phyloP scores from a whole-genome alignment of 1,140 invertebrate species.

The Euwallacea similis region DNA sequence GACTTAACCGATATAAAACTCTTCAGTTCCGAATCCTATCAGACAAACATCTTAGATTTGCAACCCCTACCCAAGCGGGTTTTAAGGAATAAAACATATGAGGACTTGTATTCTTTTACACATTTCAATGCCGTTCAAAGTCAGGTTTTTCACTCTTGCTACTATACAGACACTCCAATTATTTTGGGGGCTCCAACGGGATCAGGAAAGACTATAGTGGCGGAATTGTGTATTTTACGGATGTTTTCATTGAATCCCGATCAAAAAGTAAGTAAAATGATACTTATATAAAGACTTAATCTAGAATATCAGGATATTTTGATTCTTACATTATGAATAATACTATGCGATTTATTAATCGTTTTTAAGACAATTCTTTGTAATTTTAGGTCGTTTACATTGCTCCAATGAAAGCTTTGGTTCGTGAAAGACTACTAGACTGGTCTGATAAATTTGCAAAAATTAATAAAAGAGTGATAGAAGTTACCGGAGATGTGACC shows the following conservation, averaged over 20 bases:
- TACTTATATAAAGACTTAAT: too few species aligned
- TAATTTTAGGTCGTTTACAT: constrained; percentile 87
- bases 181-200: constrained; percentile 97
- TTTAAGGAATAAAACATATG: constrained; percentile 74
- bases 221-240: constrained; percentile 96
- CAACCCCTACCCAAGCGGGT: constrained; percentile 82
- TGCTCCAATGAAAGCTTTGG: constrained; percentile 96
- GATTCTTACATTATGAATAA: background rate
- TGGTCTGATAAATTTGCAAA: constrained; percentile 86
- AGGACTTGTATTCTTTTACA: constrained; percentile 86
- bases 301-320: too few species aligned
- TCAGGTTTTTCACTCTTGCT: constrained; percentile 96
- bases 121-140: constrained; percentile 99
- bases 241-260: constrained; percentile 84
- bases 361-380: too few species aligned
- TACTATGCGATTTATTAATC: too few species aligned
- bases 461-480: constrained; percentile 86
- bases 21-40: constrained; percentile 89
- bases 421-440: constrained; percentile 93
- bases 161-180: constrained; percentile 93
- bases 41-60: constrained; percentile 91
- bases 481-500: constrained; percentile 95
- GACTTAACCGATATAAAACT: constrained; percentile 89
- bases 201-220: constrained; percentile 97
- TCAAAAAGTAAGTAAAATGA: constrained; percentile 67